Evolutionary conservation across 2,888 invertebrate genomes (phyloP).

Genomic region (Drosophila paracracens): DNA sequence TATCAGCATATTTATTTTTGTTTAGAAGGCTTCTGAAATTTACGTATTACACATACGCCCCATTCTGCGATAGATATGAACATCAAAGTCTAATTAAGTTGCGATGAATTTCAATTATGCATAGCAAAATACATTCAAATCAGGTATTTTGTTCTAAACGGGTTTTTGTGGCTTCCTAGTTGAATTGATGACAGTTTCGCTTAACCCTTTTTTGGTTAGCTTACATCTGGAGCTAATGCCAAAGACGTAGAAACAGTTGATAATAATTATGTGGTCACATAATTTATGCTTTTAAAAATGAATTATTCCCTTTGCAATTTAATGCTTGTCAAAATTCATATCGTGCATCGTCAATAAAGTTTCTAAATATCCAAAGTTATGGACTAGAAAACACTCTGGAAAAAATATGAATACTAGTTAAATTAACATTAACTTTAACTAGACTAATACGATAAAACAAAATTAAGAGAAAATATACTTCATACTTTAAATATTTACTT

Average conservation of each 20-base stretch:
- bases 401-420: neutral
- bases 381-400: conserved; percentile 8
- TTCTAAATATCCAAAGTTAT: neutral
- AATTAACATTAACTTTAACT: neutral
- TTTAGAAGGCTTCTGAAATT: conserved; percentile 24
- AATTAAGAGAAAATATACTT: neutral
- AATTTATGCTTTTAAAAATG: conserved; percentile 8
- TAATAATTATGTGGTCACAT: conserved; percentile 20
- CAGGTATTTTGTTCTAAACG: conserved; percentile 26
- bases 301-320: conserved; percentile 28
- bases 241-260: conserved; percentile 4
- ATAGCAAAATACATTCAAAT: conserved; percentile 24
- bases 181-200: conserved; percentile 21
- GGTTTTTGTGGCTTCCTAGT: conserved; percentile 46
- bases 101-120: conserved; percentile 46
- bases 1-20: conserved; percentile 30
- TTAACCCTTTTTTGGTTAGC: conserved; percentile 10
- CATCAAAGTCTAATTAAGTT: conserved; percentile 39
- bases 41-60: conserved; percentile 44
- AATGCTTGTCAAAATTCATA: conserved; percentile 57
- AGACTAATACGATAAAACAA: neutral
- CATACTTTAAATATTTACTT: neutral
- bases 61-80: conserved; percentile 27
- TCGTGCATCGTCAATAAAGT: conserved; percentile 27
- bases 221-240: conserved; percentile 16